These are phyloP conservation scores for Pseudomugil tenellus DNA, from an alignment of 2,797 vertebrate genomes.

Conservation along the genomic window DNA sequence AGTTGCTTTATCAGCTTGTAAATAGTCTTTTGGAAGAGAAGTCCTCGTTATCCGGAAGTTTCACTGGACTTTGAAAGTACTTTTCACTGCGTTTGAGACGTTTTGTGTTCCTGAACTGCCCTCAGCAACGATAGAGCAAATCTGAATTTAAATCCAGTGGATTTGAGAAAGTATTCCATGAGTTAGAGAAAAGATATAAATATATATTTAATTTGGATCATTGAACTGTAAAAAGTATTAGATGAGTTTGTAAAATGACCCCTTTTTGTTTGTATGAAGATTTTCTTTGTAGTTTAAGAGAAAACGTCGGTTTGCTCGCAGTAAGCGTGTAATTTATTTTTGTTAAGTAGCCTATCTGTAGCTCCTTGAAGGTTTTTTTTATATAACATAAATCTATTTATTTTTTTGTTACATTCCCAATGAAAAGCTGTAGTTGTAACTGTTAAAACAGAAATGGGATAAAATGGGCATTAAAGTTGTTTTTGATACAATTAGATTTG, in stretches of 20 bases:
- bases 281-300: constrained; percentile 40
- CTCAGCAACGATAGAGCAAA: constrained; percentile 38
- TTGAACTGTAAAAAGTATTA: constrained; percentile 52
- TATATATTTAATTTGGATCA: constrained; percentile 41
- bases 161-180: constrained; percentile 64
- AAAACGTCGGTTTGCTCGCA: constrained; percentile 22
- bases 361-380: constrained; percentile 26
- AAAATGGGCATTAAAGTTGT: neutral
- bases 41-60: constrained; percentile 8
- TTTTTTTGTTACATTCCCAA: constrained; percentile 57
- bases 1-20: constrained; percentile 56
- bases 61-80: constrained; percentile 40
- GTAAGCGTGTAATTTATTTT: constrained; percentile 68
- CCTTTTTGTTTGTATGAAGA: constrained; percentile 24
- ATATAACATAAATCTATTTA: constrained; percentile 39
- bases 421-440: constrained; percentile 34
- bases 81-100: constrained; percentile 39
- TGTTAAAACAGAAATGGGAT: constrained; percentile 21
- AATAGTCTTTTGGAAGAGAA: constrained; percentile 61
- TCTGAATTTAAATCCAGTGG: constrained; percentile 75
- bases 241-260: constrained; percentile 40
- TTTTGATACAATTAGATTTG: too few relatives aligned
- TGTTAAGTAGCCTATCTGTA: constrained; percentile 56
- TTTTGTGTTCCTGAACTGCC: constrained; percentile 50
- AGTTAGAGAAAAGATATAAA: constrained; percentile 42